Evolutionary conservation across 2,888 invertebrate species (phyloP), one percentile per base, ranked within the genome.

Genomic region (Coelopa pilipes): DNA sequence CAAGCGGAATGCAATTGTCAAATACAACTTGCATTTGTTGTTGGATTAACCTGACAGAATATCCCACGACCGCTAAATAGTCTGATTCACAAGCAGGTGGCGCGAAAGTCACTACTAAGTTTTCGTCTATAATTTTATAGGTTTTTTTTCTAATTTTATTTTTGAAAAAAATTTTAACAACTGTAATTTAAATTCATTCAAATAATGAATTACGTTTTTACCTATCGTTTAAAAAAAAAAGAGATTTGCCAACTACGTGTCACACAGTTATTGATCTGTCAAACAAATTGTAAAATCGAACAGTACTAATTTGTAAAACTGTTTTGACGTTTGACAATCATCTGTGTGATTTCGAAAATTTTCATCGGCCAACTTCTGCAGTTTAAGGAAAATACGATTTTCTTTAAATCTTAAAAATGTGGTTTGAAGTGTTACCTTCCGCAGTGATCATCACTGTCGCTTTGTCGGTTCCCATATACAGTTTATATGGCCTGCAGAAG

Each of bases 361-460:
- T 15, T 47, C n/a, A n/a, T n/a, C n/a, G n/a, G n/a, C 1, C n/a
- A 19, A 24, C 13, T 21, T n/a, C 13, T 0, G 19, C 67, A 71
- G 24, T 17, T 34, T 34, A 7, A 34, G 7, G 34, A 34, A 34
- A 34, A 34, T 7, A 7, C 34, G 34, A 34, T 34, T 49, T 13
- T 62, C 34, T 62, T 13, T 24, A n/a, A n/a, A n/a, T n/a, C n/a
- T n/a, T 45, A 0, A 78, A 76, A 84, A 93, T 93, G 93, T 93
- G 93, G 93, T 93, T 91, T 86, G 93, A 93, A 90, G 90, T 92
- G 84, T 81, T 93, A 80, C 93, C 93, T 15, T 89, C 90, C 80
- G 89, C 90, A 77, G 89, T 88, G 76, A 91, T 93, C 76, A 90
- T 93, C 70, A 87, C 89, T 62, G 90, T 89, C 55, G 90, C 89